Conservation (phyloP, 2,113 vertebrate genomes). For the Pseudopipra pipra region DNA sequence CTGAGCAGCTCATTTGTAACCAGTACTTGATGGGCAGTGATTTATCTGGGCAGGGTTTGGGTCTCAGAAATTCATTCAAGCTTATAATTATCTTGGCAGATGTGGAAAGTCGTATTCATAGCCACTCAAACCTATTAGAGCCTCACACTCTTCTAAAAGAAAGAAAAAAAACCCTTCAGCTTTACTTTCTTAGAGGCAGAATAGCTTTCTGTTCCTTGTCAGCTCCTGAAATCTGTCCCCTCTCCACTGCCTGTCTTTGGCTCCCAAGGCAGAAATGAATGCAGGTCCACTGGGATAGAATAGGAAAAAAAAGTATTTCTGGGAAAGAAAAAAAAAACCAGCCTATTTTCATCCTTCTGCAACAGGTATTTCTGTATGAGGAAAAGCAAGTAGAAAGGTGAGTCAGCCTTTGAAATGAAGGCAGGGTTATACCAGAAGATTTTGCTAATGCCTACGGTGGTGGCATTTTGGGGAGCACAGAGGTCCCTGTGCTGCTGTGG, state of each 20-base stretch:
- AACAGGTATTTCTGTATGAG: neutral
- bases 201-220: neutral
- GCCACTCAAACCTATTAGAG: neutral
- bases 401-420: neutral
- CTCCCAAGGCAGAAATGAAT: neutral
- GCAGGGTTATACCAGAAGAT: neutral
- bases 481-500: neutral
- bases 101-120: neutral
- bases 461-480: neutral
- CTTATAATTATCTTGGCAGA: conserved; percentile 24
- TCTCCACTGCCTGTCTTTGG: neutral
- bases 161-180: neutral
- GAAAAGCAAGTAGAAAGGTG: neutral
- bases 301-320: neutral
- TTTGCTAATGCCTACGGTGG: neutral
- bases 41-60: neutral
- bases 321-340: too few relatives aligned
- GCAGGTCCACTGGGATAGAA: neutral
- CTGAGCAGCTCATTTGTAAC: neutral
- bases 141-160: neutral
- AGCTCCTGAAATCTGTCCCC: neutral
- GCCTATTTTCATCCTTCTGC: neutral
- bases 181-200: neutral
- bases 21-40: neutral
- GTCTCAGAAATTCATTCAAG: conserved; percentile 28